Evolutionary conservation across 2,888 invertebrate genomes (phyloP), one percentile per base, ranked within the genome.

Genomic region (Apomyelois bistriatella): DNA sequence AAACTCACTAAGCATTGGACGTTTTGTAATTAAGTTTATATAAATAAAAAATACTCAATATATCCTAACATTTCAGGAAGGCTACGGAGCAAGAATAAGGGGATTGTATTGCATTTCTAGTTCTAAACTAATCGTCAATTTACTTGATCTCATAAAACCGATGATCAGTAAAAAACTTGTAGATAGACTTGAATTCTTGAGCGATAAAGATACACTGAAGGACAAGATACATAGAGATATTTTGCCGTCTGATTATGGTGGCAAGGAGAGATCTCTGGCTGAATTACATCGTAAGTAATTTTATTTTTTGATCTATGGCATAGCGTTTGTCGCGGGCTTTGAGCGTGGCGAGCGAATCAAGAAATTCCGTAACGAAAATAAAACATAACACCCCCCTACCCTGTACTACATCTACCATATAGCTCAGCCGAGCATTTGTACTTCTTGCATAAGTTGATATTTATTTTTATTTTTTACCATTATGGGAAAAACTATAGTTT

Each of bases 31-130:
- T n/a, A n/a, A n/a, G n/a, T n/a, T n/a, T n/a, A n/a, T n/a, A n/a
- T n/a, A n/a, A n/a, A n/a, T n/a, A n/a, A n/a, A n/a, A n/a, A n/a
- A n/a, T n/a, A n/a, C n/a, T n/a, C n/a, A n/a, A n/a, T n/a, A n/a
- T n/a, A n/a, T n/a, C n/a, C n/a, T n/a, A n/a, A n/a, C n/a, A n/a
- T 32, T 68, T 22, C 60, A 74, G 81, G 70, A 79, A 56, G 75
- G 76, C 2, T 78, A 62, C 9, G 74, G 75, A 0, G 54, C 76
- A 7, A 76, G 83, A 59, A 54, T 90, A 37, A 84, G 81, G 53
- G 72, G 68, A 0, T 72, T 90, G 1, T 81, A 89, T 53, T 61
- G 90, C 7, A 55, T 91, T 13, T 82, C 87, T 30, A 53, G 73
- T 0, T 84, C 85, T 0, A 79, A 77, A 48, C 68, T 82, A 40